Percentiles rank a stretch among this genome's conserved stretches.
phyloP scores from a whole-genome alignment of 2,888 invertebrate genomes.

The Erpobdella octoculata region DNA sequence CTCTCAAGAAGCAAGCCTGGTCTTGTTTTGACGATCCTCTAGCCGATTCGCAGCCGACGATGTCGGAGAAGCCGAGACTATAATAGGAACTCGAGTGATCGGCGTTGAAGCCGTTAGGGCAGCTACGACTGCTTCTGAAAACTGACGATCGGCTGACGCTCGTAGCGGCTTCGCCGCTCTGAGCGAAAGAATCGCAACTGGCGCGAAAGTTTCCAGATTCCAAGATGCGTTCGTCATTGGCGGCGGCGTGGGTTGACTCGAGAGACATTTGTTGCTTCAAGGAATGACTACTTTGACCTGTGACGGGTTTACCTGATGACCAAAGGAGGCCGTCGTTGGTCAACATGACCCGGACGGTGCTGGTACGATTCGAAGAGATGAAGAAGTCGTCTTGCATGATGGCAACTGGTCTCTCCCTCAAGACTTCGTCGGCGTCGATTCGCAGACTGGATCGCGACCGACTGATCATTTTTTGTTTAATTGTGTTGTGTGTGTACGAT shows the following conservation, averaged over 20 bases:
- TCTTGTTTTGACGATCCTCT: constrained; percentile 27
- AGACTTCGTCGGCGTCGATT: too few relatives aligned
- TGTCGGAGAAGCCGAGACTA: constrained; percentile 37
- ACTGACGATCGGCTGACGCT: too few relatives aligned
- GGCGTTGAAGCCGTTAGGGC: background rate
- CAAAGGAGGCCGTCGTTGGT: background rate
- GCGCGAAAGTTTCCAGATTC: too few relatives aligned
- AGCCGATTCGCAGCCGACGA: constrained; percentile 45
- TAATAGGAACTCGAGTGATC: too few relatives aligned
- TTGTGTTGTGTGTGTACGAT: too few relatives aligned
- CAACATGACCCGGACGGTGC: background rate
- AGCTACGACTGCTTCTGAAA: background rate
- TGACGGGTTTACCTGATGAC: too few relatives aligned
- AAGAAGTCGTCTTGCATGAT: background rate
- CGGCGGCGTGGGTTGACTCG: background rate
- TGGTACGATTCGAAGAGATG: background rate
- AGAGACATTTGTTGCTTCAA: background rate
- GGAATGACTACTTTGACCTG: background rate
- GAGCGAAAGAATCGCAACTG: too few relatives aligned
- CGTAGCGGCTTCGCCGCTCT: too few relatives aligned
- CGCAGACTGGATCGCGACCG: too few relatives aligned
- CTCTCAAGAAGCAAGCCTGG: constrained; percentile 41
- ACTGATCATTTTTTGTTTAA: too few relatives aligned
- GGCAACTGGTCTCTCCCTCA: too few relatives aligned
- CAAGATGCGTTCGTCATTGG: background rate